Evolutionary conservation across 1,140 invertebrate genomes (phyloP).

Genomic region (Brachionus manjavacas): DNA sequence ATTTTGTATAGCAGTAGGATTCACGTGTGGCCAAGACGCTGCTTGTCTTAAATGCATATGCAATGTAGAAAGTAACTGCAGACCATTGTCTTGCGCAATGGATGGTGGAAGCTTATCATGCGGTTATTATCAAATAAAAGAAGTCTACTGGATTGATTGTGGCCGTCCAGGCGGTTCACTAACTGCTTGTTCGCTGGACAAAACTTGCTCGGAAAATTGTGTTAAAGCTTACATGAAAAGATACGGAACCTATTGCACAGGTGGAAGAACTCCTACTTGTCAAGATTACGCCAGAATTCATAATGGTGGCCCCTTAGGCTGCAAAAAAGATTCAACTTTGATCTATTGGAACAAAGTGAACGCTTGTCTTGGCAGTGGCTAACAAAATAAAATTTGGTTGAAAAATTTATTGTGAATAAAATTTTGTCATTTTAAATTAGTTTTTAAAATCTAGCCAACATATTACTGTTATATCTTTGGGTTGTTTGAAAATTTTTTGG

Average conservation of each 20-base stretch:
- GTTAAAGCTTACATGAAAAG: conserved; percentile 48
- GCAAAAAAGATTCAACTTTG: too few species aligned
- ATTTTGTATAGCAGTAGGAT: background rate
- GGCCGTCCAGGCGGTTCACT: conserved; percentile 46
- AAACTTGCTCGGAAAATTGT: conserved; percentile 49
- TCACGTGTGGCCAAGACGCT: background rate
- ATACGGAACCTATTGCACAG: conserved; percentile 43
- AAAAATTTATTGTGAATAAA: conserved; percentile 37
- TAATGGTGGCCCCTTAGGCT: too few species aligned
- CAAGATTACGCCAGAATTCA: too few species aligned
- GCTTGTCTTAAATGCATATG: conserved; percentile 17
- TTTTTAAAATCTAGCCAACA: conserved; percentile 41
- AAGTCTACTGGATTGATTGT: conserved; percentile 47
- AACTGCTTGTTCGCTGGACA: conserved; percentile 48
- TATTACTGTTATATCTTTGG: conserved; percentile 50
- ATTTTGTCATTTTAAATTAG: background rate
- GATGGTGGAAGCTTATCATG: conserved; percentile 51
- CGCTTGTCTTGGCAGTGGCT: too few species aligned
- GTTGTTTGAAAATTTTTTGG: conserved; percentile 53
- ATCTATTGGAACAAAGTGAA: too few species aligned
- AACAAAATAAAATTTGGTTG: background rate
- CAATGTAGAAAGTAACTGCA: conserved; percentile 18
- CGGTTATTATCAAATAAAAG: conserved; percentile 51
- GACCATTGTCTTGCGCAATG: conserved; percentile 45
- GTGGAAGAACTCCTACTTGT: background rate